phyloP scores from a whole-genome alignment of 2,888 invertebrate genomes.

The Trypoxylon attenuatum region DNA sequence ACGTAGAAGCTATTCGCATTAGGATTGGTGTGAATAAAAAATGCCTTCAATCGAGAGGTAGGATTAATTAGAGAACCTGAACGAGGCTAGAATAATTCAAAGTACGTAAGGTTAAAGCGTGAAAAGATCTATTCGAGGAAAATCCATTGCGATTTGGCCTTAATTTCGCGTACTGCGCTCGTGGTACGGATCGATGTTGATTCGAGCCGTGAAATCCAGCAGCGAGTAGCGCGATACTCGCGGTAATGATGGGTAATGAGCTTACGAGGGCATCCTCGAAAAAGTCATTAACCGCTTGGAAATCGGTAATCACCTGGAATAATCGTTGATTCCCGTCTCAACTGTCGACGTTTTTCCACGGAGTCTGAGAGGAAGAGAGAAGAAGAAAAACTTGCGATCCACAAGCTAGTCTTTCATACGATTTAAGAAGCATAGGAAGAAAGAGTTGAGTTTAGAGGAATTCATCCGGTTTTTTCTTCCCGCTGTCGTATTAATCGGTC shows the following conservation, averaged over 20 bases:
- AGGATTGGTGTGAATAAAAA: too few species aligned
- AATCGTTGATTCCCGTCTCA: constrained; percentile 51
- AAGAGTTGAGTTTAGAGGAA: too few species aligned
- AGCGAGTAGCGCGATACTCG: constrained; percentile 48
- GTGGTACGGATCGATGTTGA: constrained; percentile 56
- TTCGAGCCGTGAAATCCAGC: constrained; percentile 59
- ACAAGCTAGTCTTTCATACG: too few species aligned
- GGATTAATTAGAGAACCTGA: too few species aligned
- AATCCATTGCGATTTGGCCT: constrained; percentile 14
- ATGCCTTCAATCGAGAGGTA: too few species aligned
- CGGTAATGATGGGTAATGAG: constrained; percentile 50
- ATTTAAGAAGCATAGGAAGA: too few species aligned
- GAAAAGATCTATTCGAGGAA: background rate
- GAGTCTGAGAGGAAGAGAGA: background rate
- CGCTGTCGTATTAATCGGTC: constrained; percentile 52
- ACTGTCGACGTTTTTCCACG: constrained; percentile 21
- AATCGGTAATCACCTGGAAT: constrained; percentile 70
- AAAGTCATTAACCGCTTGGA: constrained; percentile 69
- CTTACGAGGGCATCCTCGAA: constrained; percentile 52
- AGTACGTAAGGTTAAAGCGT: background rate
- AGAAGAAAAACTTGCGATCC: too few species aligned
- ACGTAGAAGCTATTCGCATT: too few species aligned
- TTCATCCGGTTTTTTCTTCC: constrained; percentile 2
- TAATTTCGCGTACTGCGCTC: constrained; percentile 18
- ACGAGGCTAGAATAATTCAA: too few species aligned